Evolutionary conservation across 1,140 invertebrate genomes (phyloP).

Genomic region (Lethocerus indicus): DNA sequence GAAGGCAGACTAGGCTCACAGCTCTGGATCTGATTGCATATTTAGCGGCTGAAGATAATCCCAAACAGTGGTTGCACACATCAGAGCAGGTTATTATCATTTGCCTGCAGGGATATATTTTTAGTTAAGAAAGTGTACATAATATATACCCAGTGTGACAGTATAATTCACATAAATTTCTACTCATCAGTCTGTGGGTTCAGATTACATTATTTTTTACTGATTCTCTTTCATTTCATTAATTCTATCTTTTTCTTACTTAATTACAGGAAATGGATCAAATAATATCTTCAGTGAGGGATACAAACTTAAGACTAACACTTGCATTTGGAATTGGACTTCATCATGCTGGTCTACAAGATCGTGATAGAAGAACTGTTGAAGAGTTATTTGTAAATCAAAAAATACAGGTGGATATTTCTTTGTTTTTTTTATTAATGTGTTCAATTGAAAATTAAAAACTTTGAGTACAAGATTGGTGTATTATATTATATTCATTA

Average conservation of each 20-base stretch:
- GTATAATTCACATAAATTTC: background rate
- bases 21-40: slow-evolving; percentile 92
- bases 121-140: background rate
- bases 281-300: slow-evolving; percentile 59
- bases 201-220: background rate
- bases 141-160: no score
- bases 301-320: slow-evolving; percentile 84
- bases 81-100: slow-evolving; percentile 33
- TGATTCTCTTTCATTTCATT: background rate
- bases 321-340: slow-evolving; percentile 95
- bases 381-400: slow-evolving; percentile 94
- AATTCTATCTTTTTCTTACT: background rate
- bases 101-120: background rate
- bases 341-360: slow-evolving; percentile 92
- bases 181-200: background rate
- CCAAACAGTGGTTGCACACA: slow-evolving; percentile 91
- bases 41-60: slow-evolving; percentile 76
- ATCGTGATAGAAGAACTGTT: slow-evolving; percentile 75
- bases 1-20: slow-evolving; percentile 91
- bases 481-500: no score
- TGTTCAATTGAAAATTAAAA: no score
- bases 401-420: slow-evolving; percentile 71
- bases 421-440: background rate
- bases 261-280: slow-evolving; percentile 48
- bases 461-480: no score